Percentiles rank a stretch among this genome's conserved stretches.
Evolutionary conservation across 2,888 invertebrate species (phyloP).

Genomic region (Metacarcinus magister): DNA sequence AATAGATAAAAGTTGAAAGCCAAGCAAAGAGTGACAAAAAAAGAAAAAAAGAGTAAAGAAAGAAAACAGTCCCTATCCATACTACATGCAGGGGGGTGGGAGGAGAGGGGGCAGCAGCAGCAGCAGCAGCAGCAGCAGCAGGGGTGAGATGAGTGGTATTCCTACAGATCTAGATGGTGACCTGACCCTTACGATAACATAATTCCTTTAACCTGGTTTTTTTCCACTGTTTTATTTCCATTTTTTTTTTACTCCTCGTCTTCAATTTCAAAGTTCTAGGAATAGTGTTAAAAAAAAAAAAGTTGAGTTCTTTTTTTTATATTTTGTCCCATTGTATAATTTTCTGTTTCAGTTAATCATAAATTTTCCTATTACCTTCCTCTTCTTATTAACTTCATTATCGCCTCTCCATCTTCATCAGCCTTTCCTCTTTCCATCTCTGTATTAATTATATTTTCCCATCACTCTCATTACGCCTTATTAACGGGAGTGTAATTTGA

Average conservation of each 20-base stretch:
- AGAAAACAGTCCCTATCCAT: too few species aligned
- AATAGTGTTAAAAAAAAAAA: not conserved
- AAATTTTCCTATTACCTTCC: not conserved
- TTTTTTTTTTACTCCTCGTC: not conserved
- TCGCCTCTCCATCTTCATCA: not conserved
- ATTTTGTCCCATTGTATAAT: too few species aligned
- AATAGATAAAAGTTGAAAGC: not conserved
- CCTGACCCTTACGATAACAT: not conserved
- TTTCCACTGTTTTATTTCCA: not conserved
- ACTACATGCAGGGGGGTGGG: too few species aligned
- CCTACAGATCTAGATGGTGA: not conserved
- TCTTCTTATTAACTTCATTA: not conserved
- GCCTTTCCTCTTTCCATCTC: not conserved
- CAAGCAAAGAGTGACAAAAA: too few species aligned
- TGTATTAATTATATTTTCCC: not conserved
- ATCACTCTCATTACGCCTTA: not conserved
- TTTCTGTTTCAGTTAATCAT: not conserved
- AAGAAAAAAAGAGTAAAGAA: not conserved
- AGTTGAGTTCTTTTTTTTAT: not conserved
- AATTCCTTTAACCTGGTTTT: not conserved
- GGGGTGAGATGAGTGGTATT: not conserved
- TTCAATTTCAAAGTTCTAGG: not conserved
- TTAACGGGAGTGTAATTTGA: not conserved
- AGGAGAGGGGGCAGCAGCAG: too few species aligned
- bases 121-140: not conserved